Evolutionary conservation across 2,888 invertebrate genomes (phyloP).

Genomic region (Apodemia zela): DNA sequence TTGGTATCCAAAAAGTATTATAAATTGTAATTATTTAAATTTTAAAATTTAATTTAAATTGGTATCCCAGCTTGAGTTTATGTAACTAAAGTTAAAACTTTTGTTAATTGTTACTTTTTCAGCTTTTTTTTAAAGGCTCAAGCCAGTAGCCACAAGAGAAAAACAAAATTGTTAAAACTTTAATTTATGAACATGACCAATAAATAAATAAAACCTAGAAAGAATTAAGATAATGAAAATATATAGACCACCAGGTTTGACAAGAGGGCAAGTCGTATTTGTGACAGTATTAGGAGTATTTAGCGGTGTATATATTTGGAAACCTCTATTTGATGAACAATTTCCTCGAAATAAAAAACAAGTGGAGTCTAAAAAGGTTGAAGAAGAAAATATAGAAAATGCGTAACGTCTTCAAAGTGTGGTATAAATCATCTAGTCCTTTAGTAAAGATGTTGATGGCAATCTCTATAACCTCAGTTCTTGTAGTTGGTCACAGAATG

Average conservation of each 20-base stretch:
- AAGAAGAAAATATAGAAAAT: slow-evolving; percentile 39
- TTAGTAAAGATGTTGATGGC: slow-evolving; percentile 59
- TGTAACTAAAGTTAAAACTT: no score
- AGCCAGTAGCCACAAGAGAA: no score
- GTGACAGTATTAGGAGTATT: slow-evolving; percentile 62
- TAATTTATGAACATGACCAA: neutral
- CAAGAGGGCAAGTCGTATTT: slow-evolving; percentile 59
- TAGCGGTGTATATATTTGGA: slow-evolving; percentile 76
- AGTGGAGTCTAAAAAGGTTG: slow-evolving; percentile 29
- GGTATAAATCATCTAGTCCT: slow-evolving; percentile 50
- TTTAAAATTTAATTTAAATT: no score
- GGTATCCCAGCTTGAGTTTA: no score
- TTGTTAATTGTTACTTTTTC: no score
- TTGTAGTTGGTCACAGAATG: slow-evolving; percentile 45
- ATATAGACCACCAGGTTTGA: slow-evolving; percentile 57
- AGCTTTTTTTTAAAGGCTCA: no score
- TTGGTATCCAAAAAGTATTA: no score
- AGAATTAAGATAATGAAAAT: slow-evolving; percentile 58
- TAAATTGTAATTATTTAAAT: no score
- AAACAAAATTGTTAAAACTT: neutral
- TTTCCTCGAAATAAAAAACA: slow-evolving; percentile 41
- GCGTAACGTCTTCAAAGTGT: slow-evolving; percentile 40
- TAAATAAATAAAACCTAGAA: neutral
- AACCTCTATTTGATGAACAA: slow-evolving; percentile 58
- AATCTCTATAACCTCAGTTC: slow-evolving; percentile 52